Evolutionary conservation across 2,888 invertebrate species (phyloP), one percentile per base, ranked within the genome.

Genomic region (Eueremaeus valkanovi): DNA sequence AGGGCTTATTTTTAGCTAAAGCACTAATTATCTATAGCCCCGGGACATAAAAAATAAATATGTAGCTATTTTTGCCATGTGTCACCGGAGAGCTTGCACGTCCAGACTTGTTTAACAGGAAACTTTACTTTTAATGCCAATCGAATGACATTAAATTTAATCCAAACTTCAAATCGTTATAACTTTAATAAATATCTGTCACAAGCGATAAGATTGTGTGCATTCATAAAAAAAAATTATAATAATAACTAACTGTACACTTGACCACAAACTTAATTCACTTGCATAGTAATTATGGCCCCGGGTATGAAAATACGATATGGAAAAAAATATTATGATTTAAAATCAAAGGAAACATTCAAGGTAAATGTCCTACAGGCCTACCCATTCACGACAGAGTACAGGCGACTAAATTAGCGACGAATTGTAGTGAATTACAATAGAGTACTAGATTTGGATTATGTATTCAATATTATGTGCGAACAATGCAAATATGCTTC

Each of bases 321-420:
- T n/a, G n/a, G n/a, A n/a, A 5, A 29, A 3, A 18, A 45, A 45
- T 36, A 36, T 36, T 36, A n/a, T n/a, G 5, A 36, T 36, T 36
- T 36, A 51, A 58, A 27, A 18, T 51, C 27, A 63, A 63, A 33
- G 63, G 63, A 63, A 63, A 18, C 33, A 63, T 63, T 63, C 63
- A 63, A 63, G 63, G 63, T 63, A 63, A 63, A 63, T 63, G 63
- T 63, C 63, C 63, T 63, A 1, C n/a, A 63, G 63, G 63, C n/a
- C 36, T 51, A 63, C 8, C 8, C 33, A n/a, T 63, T 63, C 27
- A 21, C 55, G 55, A 21, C 45, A 45, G 18, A 6, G 24, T 0
- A 6, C 55, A 27, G 55, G 21, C 27, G 21, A 13, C 27, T 55
- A 21, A 55, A 13, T 36, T 36, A 36, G 36, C 11, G 36, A 36